Base-by-base conservation (phyloP, 1,140 invertebrate species). In the Brachionus plicatilis region DNA sequence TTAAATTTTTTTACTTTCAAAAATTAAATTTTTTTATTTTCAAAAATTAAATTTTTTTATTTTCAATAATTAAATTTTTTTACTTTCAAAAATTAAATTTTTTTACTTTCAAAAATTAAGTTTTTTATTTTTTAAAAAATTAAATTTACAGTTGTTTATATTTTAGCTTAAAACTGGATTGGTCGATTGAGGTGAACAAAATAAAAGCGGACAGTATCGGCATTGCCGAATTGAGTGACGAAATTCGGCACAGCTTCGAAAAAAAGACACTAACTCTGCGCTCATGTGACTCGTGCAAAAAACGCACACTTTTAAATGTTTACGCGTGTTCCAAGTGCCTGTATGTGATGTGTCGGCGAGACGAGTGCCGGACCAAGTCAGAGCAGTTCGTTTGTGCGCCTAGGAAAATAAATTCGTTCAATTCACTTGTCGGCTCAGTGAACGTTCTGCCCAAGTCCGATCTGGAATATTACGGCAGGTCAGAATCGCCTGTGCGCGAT, bases 231-330 rank as follows among this genome's bases (percentile, higher is more conserved):
- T 14, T 82, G 33, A 47, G 79, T 27, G 79, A 82, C n/a, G 79
- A 82, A 68, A 60, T 82, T 9, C 5, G 79, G 14, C 79, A 82
- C 17, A 82, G 79, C 37, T 82, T 82, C 37, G 79, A 82, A 82
- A 82, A 82, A 47, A 82, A 82, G 41, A 82, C 79, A 6, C 27
- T 82, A 0, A 82, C 79, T 29, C 29, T 82, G 20, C 20, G 79
- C 7, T 82, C 79, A 68, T 82, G 79, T 68, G 79, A 82, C 60
- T 82, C 79, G 5, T 82, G 79, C 17, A 82, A 82, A 65, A 82
- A 82, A 17, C 27, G 79, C 1, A 45, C 60, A 17, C 24, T 82
- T 9, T 53, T 82, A 20, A 82, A 82, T 47, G 79, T 82, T 1
- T 82, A 82, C 20, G 53, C 79, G 6, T 82, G 79, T 37, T 65